Percentiles rank a stretch among this genome's conserved stretches.
These are phyloP conservation scores for Aleiodes sp. DNA, from an alignment of 1,140 invertebrate genomes.

Conservation along the genomic window DNA sequence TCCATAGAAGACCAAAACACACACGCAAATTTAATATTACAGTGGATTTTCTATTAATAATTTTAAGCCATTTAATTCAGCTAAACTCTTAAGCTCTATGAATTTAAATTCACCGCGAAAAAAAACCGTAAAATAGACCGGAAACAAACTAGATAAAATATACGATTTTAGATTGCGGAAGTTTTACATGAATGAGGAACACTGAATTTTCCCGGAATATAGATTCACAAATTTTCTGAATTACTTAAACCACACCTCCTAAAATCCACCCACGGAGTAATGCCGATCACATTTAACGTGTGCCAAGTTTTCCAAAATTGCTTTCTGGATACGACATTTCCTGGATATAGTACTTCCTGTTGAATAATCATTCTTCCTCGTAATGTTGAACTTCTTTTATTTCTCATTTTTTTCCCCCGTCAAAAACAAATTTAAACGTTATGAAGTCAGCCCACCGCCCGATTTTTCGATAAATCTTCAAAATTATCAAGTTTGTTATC, in stretches of 20 bases:
- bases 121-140: slow-evolving; percentile 36
- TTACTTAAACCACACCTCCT: not conserved
- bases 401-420: not conserved
- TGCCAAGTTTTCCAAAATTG: slow-evolving; percentile 32
- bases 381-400: not conserved
- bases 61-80: slow-evolving; percentile 16
- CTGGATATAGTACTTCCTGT: slow-evolving; percentile 18
- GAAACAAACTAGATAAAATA: slow-evolving; percentile 52
- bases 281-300: slow-evolving; percentile 18
- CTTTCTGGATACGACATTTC: slow-evolving; percentile 32
- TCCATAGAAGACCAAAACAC: not conserved
- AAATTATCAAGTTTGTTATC: not conserved
- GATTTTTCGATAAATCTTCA: not conserved
- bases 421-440: not conserved
- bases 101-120: slow-evolving; percentile 38
- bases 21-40: slow-evolving; percentile 31
- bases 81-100: slow-evolving; percentile 17
- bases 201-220: slow-evolving; percentile 4
- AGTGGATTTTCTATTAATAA: slow-evolving; percentile 34
- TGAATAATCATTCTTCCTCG: not conserved
- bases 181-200: slow-evolving; percentile 22
- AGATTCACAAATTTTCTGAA: slow-evolving; percentile 18
- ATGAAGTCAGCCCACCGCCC: not conserved
- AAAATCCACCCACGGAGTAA: slow-evolving; percentile 33
- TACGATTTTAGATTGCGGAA: slow-evolving; percentile 46